Conservation (phyloP, 2,113 vertebrate genomes). For the Rhinoderma darwinii region DNA sequence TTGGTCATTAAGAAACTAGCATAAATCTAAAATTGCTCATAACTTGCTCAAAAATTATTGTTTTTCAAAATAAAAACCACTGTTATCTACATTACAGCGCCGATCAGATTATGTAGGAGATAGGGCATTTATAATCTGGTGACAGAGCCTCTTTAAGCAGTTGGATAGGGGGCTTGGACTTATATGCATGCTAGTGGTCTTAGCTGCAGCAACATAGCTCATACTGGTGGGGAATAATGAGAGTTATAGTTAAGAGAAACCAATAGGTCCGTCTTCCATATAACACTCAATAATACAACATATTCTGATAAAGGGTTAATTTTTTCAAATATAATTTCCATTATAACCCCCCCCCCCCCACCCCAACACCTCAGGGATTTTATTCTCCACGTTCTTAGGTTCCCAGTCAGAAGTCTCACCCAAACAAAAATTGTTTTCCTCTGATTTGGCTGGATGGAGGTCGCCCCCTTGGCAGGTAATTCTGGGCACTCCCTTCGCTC, state of each 20-base stretch:
- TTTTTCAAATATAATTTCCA: neutral
- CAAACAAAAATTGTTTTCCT: constrained; percentile 59
- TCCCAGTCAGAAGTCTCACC: constrained; percentile 50
- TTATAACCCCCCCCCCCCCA: neutral
- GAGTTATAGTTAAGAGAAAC: neutral
- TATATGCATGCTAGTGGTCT: neutral
- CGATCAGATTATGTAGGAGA: too few relatives aligned
- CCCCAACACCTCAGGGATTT: constrained; percentile 21
- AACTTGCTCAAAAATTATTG: too few relatives aligned
- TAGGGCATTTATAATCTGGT: too few relatives aligned
- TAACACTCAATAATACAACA: neutral
- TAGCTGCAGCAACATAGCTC: neutral
- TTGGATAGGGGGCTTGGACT: neutral
- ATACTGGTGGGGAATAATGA: neutral
- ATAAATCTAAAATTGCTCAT: too few relatives aligned
- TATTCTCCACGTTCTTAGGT: neutral
- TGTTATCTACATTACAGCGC: too few relatives aligned
- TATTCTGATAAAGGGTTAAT: neutral
- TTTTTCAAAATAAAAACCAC: too few relatives aligned
- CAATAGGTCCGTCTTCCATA: neutral
- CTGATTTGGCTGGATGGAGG: constrained; percentile 27
- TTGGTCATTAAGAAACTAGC: too few relatives aligned
- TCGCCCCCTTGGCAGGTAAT: constrained; percentile 54
- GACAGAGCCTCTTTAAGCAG: too few relatives aligned
- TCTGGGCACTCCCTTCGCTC: constrained; percentile 52